phyloP scores from a whole-genome alignment of 2,797 vertebrate genomes.

The Rhadinocentrus ornatus region DNA sequence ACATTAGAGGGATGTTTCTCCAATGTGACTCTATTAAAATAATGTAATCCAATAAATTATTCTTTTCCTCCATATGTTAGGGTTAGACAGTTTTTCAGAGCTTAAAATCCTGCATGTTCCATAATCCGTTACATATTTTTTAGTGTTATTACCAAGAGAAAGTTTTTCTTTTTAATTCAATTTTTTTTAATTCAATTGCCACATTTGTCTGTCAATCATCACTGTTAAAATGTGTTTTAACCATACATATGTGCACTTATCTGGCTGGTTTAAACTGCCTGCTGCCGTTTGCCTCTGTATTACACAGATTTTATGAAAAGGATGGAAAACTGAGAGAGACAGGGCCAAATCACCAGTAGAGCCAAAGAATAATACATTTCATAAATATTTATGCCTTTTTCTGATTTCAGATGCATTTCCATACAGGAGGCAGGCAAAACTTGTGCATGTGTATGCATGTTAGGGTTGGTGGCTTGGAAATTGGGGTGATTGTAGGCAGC shows the following conservation, averaged over 20 bases:
- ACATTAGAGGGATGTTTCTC: not conserved
- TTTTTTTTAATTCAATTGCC: too few relatives aligned
- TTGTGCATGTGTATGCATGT: slow-evolving; percentile 23
- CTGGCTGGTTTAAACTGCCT: not conserved
- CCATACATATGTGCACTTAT: not conserved
- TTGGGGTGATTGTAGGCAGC: slow-evolving; percentile 34
- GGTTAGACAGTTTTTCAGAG: not conserved
- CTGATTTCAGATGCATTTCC: slow-evolving; percentile 74
- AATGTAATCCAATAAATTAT: not conserved
- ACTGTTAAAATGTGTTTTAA: not conserved
- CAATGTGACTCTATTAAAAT: not conserved
- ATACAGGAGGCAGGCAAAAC: slow-evolving; percentile 24
- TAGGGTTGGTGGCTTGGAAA: slow-evolving; percentile 36
- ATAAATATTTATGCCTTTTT: slow-evolving; percentile 80
- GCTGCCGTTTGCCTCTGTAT: not conserved
- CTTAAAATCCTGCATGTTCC: not conserved
- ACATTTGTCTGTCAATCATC: not conserved
- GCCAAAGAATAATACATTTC: slow-evolving; percentile 75
- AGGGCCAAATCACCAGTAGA: slow-evolving; percentile 65
- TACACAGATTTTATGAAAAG: slow-evolving; percentile 46
- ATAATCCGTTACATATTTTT: not conserved
- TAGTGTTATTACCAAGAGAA: not conserved
- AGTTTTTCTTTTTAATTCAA: too few relatives aligned
- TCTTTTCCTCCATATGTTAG: not conserved
- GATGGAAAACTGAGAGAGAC: slow-evolving; percentile 53